These are phyloP conservation scores for Calyptomena viridis DNA, from an alignment of 2,113 vertebrate species.

Conservation along the genomic window DNA sequence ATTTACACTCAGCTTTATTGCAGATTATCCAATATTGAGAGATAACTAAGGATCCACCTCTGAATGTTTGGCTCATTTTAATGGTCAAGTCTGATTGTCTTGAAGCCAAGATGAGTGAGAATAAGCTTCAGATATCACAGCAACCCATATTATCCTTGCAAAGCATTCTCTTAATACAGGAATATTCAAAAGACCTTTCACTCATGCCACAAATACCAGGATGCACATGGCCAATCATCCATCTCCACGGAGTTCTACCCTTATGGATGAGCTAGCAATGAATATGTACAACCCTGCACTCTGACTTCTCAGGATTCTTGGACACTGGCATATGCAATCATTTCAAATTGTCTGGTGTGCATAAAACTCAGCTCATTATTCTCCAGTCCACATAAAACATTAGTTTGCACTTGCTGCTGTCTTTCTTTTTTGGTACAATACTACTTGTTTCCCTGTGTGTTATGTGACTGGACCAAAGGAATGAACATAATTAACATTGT, in stretches of 20 bases:
- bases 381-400: too few relatives aligned
- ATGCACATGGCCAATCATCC: background rate
- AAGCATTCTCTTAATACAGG: background rate
- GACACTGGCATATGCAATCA: background rate
- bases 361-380: background rate
- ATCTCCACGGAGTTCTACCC: background rate
- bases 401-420: too few relatives aligned
- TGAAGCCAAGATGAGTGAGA: background rate
- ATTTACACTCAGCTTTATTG: background rate
- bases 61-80: background rate
- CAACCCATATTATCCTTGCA: background rate
- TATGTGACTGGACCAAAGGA: too few relatives aligned
- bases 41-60: background rate
- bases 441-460: too few relatives aligned
- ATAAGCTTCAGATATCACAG: background rate
- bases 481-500: too few relatives aligned
- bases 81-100: background rate
- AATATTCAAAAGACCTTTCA: background rate
- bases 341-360: background rate
- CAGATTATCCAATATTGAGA: background rate
- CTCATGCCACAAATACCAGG: rapidly evolving
- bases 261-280: background rate
- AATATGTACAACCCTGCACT: rapidly evolving
- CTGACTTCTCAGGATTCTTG: background rate
- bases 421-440: too few relatives aligned